Evolutionary conservation across 2,888 invertebrate genomes (phyloP), one percentile per base, ranked within the genome.

Genomic region (Trimorus sp.): DNA sequence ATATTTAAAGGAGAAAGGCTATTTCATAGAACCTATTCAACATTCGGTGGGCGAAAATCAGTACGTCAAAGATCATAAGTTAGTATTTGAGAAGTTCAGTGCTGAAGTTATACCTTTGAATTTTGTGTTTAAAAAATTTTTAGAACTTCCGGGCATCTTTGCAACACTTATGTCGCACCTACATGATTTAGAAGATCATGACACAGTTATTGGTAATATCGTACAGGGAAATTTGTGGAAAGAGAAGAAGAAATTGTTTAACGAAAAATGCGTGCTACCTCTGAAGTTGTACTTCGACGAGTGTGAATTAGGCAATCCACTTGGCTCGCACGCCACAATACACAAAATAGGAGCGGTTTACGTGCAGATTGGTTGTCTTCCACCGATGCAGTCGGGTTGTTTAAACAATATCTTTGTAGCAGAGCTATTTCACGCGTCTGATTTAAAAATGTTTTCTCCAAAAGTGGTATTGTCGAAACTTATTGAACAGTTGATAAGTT

Each of bases 361-460:
- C 11, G 16, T 48, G 0, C 60, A 62, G 15, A 26, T 62, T 5
- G 60, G 14, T 0, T 62, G 60, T 16, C 48, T 62, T 26, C 60
- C 48, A 45, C 60, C 59, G 7, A 16, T 9, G 16, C 26, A 26
- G 16, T 16, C 45, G 14, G 45, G 60, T 7, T 26, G 11, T n/a
- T 62, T 62, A 62, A 7, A 45, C 9, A 62, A 62, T 26, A 62
- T 62, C 12, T 62, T 62, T 62, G 45, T 45, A 16, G 60, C 60
- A 0, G 45, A 62, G 48, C 26, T 65, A 7, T 65, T 51, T 14
- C 65, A 65, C 9, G 51, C 51, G 11, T 38, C 38, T 9, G 65
- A 65, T 65, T 15, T 51, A 38, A 65, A 65, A 16, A 15, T 16
- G 37, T 51, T 65, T 16, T 15, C 38, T 51, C 38, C 51, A 14